Conservation (phyloP, 2,113 vertebrate species). For the Ploceus nigricollis region DNA sequence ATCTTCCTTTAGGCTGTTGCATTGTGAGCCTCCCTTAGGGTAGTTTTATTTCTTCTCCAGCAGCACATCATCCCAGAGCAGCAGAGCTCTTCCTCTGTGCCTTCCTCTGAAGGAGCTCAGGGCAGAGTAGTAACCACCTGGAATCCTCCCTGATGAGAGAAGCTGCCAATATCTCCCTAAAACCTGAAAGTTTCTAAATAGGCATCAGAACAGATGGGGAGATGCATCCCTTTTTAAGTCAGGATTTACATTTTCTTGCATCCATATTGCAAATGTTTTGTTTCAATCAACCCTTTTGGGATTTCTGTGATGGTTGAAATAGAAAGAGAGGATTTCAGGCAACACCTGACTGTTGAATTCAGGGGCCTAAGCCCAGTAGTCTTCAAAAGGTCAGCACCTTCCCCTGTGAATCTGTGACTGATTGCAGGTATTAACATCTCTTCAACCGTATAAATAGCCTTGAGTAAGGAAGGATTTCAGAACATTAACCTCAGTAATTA, state of each 20-base stretch:
- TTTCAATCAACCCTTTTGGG: neutral
- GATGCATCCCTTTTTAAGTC: neutral
- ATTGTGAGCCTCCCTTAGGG: neutral
- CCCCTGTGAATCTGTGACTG: neutral
- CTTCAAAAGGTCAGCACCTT: neutral
- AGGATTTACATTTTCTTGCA: neutral
- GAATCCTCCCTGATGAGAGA: neutral
- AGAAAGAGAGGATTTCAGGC: neutral
- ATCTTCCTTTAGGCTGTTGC: neutral
- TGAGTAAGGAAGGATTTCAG: neutral
- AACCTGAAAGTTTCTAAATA: neutral
- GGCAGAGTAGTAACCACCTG: neutral
- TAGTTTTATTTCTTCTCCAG: neutral
- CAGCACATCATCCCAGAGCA: neutral
- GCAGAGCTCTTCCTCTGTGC: neutral
- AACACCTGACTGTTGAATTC: neutral
- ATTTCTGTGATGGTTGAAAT: neutral
- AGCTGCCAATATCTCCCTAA: neutral
- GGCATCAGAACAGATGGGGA: neutral
- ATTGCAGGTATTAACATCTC: neutral
- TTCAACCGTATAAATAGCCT: neutral
- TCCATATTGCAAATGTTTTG: neutral
- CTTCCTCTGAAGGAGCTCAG: neutral
- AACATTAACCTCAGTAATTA: neutral
- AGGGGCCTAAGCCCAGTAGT: neutral